A percentile compares a stretch with the other conserved stretches of the same genome.
phyloP scores from a whole-genome alignment of 2,888 invertebrate genomes.

The Limenitis camilla region DNA sequence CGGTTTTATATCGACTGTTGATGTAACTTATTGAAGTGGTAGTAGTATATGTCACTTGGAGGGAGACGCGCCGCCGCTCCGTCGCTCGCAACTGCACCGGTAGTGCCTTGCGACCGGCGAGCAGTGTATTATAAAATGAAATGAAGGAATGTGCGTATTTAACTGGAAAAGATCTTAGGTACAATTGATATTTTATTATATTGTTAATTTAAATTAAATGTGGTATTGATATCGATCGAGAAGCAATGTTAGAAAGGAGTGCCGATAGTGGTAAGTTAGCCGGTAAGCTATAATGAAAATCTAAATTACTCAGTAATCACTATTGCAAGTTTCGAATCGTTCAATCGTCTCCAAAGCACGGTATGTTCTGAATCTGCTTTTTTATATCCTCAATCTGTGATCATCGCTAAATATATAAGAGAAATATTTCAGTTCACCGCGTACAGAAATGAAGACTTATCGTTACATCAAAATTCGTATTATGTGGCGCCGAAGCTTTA shows the following conservation, averaged over 20 bases:
- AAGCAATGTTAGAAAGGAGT: constrained; percentile 67
- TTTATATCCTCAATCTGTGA: constrained; percentile 74
- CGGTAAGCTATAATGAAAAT: constrained; percentile 68
- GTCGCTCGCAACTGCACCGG: constrained; percentile 31
- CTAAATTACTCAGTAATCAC: constrained; percentile 73
- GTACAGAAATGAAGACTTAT: constrained; percentile 48
- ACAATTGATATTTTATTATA: constrained; percentile 74
- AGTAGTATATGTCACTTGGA: constrained; percentile 38
- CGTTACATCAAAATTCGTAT: constrained; percentile 45
- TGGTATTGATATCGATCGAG: constrained; percentile 69
- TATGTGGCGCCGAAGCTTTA: constrained; percentile 53
- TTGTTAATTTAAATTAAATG: constrained; percentile 73
- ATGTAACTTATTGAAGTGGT: no score
- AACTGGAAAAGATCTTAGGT: constrained; percentile 72
- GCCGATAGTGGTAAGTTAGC: constrained; percentile 70
- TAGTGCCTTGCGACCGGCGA: constrained; percentile 37
- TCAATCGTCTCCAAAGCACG: constrained; percentile 70
- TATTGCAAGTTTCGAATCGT: constrained; percentile 70
- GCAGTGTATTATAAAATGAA: constrained; percentile 58
- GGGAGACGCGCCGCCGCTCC: constrained; percentile 25
- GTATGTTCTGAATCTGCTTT: constrained; percentile 72
- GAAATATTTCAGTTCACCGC: constrained; percentile 63
- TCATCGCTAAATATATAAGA: constrained; percentile 71
- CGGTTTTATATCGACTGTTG: no score
- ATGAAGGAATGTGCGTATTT: constrained; percentile 64